Evolutionary conservation across 2,888 invertebrate species (phyloP), one percentile per base, ranked within the genome.

Genomic region (Nomada lathburiana): DNA sequence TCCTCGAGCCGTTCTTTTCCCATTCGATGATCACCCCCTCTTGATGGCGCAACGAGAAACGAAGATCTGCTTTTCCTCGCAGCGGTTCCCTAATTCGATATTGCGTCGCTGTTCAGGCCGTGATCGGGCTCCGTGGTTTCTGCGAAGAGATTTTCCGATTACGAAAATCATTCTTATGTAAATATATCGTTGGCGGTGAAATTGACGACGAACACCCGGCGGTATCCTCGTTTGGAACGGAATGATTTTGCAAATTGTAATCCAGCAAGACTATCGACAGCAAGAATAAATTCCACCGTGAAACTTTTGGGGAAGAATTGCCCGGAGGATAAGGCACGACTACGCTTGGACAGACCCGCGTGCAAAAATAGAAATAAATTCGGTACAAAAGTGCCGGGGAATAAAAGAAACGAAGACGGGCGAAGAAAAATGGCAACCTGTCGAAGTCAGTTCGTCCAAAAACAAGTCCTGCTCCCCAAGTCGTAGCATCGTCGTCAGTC

Each of bases 21-120:
- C 53, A 36, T 52, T 59, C 69, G 59, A 69, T 29, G 69, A 44
- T 7, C 11, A 16, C 29, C 1, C n/a, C 26, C 13, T 26, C 16
- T 13, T 26, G 16, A 16, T 68, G 18, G 5, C 5, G 7, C 23
- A 18, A 42, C 23, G 65, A 18, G 4, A 36, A 20, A 11, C 1
- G 47, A 16, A 16, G n/a, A 47, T 44, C 36, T 10, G 20, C 5
- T 16, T 20, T n/a, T 26, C 36, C 3, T 16, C 10, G 3, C 3
- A 3, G 5, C 7, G 13, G 0, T 23, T 52, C 20, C 11, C 20
- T 79, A 70, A 2, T 70, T 62, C 10, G 44, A n/a, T 10, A 76
- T 3, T 42, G 55, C 20, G 62, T 76, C 76, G 18, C 50, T 65
- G 47, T 71, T 80, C 0, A 67, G 0, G 50, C 70, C 76, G 36